Evolutionary conservation across 2,888 invertebrate species (phyloP), one percentile per base, ranked within the genome.

Genomic region (Autographa gamma): DNA sequence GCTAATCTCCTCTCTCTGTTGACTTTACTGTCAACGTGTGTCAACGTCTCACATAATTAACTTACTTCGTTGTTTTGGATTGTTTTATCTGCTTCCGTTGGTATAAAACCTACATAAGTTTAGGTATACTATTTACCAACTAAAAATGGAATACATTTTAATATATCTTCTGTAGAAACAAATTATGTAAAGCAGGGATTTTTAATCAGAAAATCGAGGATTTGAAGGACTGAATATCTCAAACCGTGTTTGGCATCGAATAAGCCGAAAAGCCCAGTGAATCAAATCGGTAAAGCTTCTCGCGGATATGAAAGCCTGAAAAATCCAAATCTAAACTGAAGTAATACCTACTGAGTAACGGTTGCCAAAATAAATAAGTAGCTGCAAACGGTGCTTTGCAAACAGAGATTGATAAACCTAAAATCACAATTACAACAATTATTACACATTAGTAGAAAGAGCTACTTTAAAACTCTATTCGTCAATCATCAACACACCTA

Each of bases 291-390:
- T 43, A 11, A 19, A 65, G 19, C 38, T 58, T 34, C 61, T 62
- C 32, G 38, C 25, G 48, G 25, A 25, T 56, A 32, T 52, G 60
- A 41, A 34, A 76, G 66, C 67, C 63, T 69, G n/a, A 80, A 79
- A 69, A 52, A 54, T 69, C 64, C 56, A 19, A 62, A 60, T 25
- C 43, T n/a, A 60, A 66, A 63, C 41, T 14, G 60, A 48, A 58
- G 60, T 68, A 38, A 9, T 4, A 11, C 41, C 41, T 41, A 41
- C 11, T 0, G 41, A 41, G 41, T 13, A 41, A 38, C 11, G 11
- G 38, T 38, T 38, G 38, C 38, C 38, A 38, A 25, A 25, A 25
- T 38, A 7, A 38, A 38, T 9, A 38, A 38, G 38, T 7, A 38
- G 9, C 6, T 1, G 9, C 7, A 38, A 38, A 38, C 9, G 38